Conservation (phyloP, 2,888 invertebrate genomes). For the Scaptomyza caliginosa region DNA sequence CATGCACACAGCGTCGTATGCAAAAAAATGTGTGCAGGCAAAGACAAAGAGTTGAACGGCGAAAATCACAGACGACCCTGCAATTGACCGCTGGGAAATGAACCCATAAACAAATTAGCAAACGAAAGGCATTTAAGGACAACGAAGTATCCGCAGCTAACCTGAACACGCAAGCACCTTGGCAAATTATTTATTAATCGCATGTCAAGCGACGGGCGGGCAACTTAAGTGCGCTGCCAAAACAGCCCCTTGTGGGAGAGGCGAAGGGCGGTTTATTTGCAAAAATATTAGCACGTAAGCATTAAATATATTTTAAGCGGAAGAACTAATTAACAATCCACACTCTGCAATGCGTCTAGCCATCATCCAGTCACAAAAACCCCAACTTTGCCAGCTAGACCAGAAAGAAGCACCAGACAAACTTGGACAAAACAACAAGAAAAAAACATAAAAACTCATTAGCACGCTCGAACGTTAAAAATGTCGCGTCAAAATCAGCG, state of each 20-base stretch:
- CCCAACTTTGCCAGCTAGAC: background rate
- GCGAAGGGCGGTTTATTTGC: slow-evolving; percentile 23
- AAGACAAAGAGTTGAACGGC: slow-evolving; percentile 18
- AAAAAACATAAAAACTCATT: slow-evolving; percentile 58
- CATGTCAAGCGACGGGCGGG: slow-evolving; percentile 64
- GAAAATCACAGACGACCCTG: slow-evolving; percentile 80
- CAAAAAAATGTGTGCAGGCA: slow-evolving; percentile 19
- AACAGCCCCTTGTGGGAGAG: background rate
- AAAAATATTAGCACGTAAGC: slow-evolving; percentile 69
- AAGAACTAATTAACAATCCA: slow-evolving; percentile 74
- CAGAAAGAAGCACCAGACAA: slow-evolving; percentile 36
- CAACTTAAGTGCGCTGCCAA: slow-evolving; percentile 10
- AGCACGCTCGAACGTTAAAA: slow-evolving; percentile 78
- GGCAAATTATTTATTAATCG: slow-evolving; percentile 78
- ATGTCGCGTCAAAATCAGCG: slow-evolving; percentile 78
- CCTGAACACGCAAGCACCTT: slow-evolving; percentile 60
- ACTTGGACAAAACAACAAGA: slow-evolving; percentile 24
- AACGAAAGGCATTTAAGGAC: slow-evolving; percentile 64
- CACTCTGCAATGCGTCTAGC: slow-evolving; percentile 6
- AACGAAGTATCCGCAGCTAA: slow-evolving; percentile 14
- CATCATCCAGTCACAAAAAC: slow-evolving; percentile 2
- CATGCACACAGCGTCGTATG: slow-evolving; percentile 49
- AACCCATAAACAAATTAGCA: slow-evolving; percentile 80
- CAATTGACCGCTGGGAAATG: slow-evolving; percentile 83
- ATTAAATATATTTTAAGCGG: slow-evolving; percentile 73